phyloP scores from a whole-genome alignment of 2,797 vertebrate species.

The Diceros bicornis region DNA sequence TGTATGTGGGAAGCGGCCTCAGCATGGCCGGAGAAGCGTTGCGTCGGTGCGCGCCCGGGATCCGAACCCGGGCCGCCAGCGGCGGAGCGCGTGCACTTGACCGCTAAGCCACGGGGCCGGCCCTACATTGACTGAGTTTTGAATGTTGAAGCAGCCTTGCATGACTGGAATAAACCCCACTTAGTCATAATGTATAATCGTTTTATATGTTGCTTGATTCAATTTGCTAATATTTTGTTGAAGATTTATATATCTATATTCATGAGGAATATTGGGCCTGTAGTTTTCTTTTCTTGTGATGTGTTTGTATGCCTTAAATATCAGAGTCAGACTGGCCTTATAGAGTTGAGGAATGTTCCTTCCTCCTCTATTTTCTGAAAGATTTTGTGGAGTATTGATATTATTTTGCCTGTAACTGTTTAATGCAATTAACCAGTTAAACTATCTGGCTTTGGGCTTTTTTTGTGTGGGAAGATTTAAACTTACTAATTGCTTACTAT shows the following conservation, averaged over 20 bases:
- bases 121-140: too few species aligned
- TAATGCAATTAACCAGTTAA: not conserved
- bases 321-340: not conserved
- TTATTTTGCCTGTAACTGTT: not conserved
- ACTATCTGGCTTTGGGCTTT: not conserved
- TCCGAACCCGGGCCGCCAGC: too few species aligned
- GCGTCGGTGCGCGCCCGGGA: too few species aligned
- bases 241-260: not conserved
- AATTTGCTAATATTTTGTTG: slow-evolving; percentile 37
- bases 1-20: too few species aligned
- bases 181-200: not conserved
- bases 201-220: slow-evolving; percentile 36
- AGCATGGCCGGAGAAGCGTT: too few species aligned
- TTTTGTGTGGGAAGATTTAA: not conserved
- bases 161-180: not conserved
- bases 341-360: not conserved
- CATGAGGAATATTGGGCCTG: not conserved
- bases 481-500: not conserved
- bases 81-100: too few species aligned
- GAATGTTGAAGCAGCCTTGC: not conserved
- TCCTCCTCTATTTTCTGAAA: slow-evolving; percentile 32
- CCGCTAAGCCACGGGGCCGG: too few species aligned
- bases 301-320: not conserved
- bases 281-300: slow-evolving; percentile 39
- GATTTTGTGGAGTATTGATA: not conserved